These are phyloP conservation scores for Epistrophe grossulariae DNA, from an alignment of 2,888 invertebrate species.

Conservation along the genomic window DNA sequence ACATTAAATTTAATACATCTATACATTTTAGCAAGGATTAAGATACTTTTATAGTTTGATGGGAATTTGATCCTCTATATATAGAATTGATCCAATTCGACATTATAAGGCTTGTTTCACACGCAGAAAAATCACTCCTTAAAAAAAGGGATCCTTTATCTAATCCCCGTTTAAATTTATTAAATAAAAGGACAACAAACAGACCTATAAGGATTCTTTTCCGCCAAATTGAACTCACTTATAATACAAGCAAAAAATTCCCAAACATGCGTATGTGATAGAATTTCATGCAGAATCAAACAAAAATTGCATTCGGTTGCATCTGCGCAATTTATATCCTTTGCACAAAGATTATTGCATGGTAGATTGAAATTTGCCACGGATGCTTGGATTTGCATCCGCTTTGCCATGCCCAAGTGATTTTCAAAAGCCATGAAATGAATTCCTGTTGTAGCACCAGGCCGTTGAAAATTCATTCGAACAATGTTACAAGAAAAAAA, in stretches of 20 bases:
- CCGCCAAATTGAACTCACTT: constrained; percentile 62
- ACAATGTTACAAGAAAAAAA: constrained; percentile 38
- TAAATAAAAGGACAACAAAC: constrained; percentile 58
- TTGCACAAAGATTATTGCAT: constrained; percentile 15
- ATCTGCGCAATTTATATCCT: constrained; percentile 49
- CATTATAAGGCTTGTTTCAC: constrained; percentile 22
- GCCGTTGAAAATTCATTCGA: constrained; percentile 72
- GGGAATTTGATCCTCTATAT: constrained; percentile 17
- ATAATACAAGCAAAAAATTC: neutral
- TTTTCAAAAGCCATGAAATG: constrained; percentile 66
- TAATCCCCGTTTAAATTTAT: constrained; percentile 12
- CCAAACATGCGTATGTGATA: constrained; percentile 25
- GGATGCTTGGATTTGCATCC: constrained; percentile 73
- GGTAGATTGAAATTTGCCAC: constrained; percentile 66
- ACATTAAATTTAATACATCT: constrained; percentile 8
- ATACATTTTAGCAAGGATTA: constrained; percentile 50
- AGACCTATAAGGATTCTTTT: constrained; percentile 40
- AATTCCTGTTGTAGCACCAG: constrained; percentile 56
- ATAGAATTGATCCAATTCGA: constrained; percentile 58
- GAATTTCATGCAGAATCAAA: constrained; percentile 1
- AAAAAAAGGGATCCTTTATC: neutral
- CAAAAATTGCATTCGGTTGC: constrained; percentile 40
- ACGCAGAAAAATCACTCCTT: constrained; percentile 10
- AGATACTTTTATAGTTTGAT: constrained; percentile 35
- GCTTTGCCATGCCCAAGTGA: constrained; percentile 71